A percentile compares a stretch with the other conserved stretches of the same genome.
Conservation (phyloP, 2,888 invertebrate genomes). For the Steinernema carpocapsae region DNA sequence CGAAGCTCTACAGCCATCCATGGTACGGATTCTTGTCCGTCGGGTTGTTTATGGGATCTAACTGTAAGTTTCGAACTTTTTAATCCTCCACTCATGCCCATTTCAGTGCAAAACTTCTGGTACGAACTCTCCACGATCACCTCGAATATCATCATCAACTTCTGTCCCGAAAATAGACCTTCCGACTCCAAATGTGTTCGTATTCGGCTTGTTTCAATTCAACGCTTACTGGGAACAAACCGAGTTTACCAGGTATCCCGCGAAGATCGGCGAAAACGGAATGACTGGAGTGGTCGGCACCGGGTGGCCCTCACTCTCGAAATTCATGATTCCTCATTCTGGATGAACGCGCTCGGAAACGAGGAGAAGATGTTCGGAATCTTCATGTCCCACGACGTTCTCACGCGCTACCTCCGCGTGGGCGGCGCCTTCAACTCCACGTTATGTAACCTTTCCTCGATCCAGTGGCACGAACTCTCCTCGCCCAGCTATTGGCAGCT, state of each 20-base stretch:
- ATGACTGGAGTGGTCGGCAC: background rate
- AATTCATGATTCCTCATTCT: background rate
- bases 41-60: background rate
- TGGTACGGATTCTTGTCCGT: background rate
- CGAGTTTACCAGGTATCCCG: background rate
- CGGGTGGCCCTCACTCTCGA: background rate
- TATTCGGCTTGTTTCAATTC: background rate
- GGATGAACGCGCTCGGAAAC: background rate
- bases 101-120: background rate
- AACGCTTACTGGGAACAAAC: background rate
- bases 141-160: background rate
- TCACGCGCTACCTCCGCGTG: background rate
- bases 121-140: slow-evolving; percentile 5
- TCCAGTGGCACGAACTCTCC: background rate
- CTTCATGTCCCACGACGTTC: background rate
- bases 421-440: background rate
- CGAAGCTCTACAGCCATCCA: background rate
- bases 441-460: background rate
- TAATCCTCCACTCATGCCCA: no score
- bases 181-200: background rate
- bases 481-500: background rate
- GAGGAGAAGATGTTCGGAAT: background rate
- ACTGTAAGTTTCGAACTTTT: background rate
- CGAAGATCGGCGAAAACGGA: background rate
- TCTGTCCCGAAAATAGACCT: background rate